Percentiles rank a stretch among this genome's conserved stretches.
Conservation (phyloP, 1,140 invertebrate genomes). For the Zaprionus gabonicus region DNA sequence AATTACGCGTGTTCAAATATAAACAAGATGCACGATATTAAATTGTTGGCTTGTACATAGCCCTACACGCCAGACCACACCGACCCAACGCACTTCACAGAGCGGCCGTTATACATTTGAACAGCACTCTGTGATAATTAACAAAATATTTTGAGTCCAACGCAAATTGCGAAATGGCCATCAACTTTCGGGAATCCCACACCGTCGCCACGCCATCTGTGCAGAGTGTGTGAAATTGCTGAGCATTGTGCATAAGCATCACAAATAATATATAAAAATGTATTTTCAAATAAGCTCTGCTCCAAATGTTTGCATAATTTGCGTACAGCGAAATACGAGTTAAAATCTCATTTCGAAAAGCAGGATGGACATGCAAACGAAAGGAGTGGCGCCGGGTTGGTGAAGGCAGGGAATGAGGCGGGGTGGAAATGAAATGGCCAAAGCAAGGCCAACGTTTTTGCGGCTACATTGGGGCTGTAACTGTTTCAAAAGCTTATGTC, state of each 20-base stretch:
- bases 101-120: slow-evolving; percentile 43
- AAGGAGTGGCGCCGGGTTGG: not conserved
- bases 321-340: slow-evolving; percentile 65
- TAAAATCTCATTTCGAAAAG: slow-evolving; percentile 70
- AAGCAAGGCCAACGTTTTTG: slow-evolving; percentile 54
- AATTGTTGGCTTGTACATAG: slow-evolving; percentile 47
- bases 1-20: slow-evolving; percentile 70
- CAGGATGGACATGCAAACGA: slow-evolving; percentile 19
- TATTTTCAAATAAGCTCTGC: slow-evolving; percentile 23
- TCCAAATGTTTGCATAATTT: slow-evolving; percentile 76
- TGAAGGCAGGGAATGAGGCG: not conserved
- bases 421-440: not conserved
- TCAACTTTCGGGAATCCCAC: slow-evolving; percentile 18
- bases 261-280: slow-evolving; percentile 49
- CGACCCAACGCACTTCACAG: slow-evolving; percentile 14
- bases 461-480: slow-evolving; percentile 75
- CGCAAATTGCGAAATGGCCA: slow-evolving; percentile 62
- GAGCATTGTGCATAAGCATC: slow-evolving; percentile 73
- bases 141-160: slow-evolving; percentile 66
- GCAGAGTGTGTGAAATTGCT: slow-evolving; percentile 66
- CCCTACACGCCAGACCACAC: slow-evolving; percentile 3
- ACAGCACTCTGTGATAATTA: slow-evolving; percentile 67
- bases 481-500: slow-evolving; percentile 78
- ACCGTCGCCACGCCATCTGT: not conserved
- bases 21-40: slow-evolving; percentile 66